Evolutionary conservation across 1,140 invertebrate genomes (phyloP), one percentile per base, ranked within the genome.

Genomic region (Drosophila kurseongensis): DNA sequence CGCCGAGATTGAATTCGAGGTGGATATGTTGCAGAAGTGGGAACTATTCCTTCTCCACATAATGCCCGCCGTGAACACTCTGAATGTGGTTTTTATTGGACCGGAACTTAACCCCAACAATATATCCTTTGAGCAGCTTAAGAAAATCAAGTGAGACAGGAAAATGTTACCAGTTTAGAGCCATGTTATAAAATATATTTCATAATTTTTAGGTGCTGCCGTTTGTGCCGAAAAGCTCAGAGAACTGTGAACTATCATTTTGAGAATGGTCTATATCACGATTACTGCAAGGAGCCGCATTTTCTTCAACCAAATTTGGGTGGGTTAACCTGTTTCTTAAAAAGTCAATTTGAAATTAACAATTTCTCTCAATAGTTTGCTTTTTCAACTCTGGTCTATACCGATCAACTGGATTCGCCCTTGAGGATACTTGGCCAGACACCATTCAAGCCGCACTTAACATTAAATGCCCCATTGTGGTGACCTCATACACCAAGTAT

Each of bases 311-410:
- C 95, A 2, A 93, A 95, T 83, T 83, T 96, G 10, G 93, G 95
- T 63, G 95, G 63, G 63, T 35, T 8, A 4, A 1, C 0, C 7
- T 8, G 1, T 41, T 29, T 7, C 12, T 10, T 16, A 4, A 4
- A 9, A 13, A 27, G 9, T 35, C 3, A 1, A 16, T 12, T 14
- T 12, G 4, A 7, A 27, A 32, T 27, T 42, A 2, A 27, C 36
- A 1, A 36, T 45, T 38, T 59, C 13, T 45, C 18, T n/a, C 29
- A 4, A 14, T 7, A 94, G 94, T 95, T 38, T 96, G 95, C 77
- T 94, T 95, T 6, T 96, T 96, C 77, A 96, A 96, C 78, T 94
- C 95, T 8, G 95, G 95, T 36, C 92, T 96, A 0, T 95, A 96
- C 75, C 93, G 96, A 27, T 92, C 93, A 0, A 95, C 95, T 1